Evolutionary conservation across 2,797 vertebrate species (phyloP), one percentile per base, ranked within the genome.

Genomic region (Rhynchotus rufescens): DNA sequence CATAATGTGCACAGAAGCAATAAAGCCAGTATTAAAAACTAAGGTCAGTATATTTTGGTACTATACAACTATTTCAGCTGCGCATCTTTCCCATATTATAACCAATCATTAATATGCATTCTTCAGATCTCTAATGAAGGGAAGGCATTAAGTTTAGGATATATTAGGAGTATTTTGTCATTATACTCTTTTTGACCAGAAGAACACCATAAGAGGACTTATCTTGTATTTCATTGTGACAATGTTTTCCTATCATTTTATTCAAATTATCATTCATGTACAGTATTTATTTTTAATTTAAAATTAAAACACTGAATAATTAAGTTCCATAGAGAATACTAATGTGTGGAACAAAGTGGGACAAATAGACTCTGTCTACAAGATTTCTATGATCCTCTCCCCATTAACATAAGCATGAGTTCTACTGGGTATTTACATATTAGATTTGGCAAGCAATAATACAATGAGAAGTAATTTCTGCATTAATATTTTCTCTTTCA

Each of bases 201-300:
- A 89, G 13, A 80, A 38, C 15, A 92, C 30, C 3, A 0, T 73
- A 85, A 87, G n/a, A 34, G 68, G 93, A 76, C 47, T 74, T 76
- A 61, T 71, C 61, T 54, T 74, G 56, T 67, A 57, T 94, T 94
- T 88, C 82, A 65, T 56, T 81, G 73, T 69, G 83, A 87, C 76
- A 90, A 28, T 91, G 92, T 94, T 96, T 91, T 95, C 79, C 57
- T 89, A 93, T 88, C 76, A 65, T 95, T 96, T 90, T 88, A 87
- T 67, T 96, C 76, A 89, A 95, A 95, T 97, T 92, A 96, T 90
- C 87, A 96, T 93, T 96, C 88, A 45, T 90, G 85, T 95, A 95
- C 66, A 89, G 83, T 96, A 95, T 95, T 94, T 97, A 95, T 95
- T 97, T 96, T 96, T 97, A 93, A 97, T 96, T 95, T 96, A 93